Evolutionary conservation across 53 echinoderm and acorn worm species (phyloP), one percentile per base, ranked within the genome.

Genomic region (Actinopyga echinites): DNA sequence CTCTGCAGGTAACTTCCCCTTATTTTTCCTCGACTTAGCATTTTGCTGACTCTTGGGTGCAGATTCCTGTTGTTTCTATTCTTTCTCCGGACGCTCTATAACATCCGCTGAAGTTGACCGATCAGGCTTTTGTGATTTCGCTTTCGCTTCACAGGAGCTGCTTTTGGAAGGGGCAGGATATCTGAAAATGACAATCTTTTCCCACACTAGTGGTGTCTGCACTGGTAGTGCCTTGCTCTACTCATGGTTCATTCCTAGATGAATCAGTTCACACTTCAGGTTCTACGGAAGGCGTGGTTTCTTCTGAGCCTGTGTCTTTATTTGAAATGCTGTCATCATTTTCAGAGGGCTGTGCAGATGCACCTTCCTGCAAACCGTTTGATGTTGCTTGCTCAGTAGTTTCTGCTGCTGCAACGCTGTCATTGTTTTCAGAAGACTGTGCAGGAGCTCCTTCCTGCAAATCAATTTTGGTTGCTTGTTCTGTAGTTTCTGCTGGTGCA

Each of bases 401-500:
- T 44, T 7, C 11, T 9, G 44, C 44, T 44, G 44, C 10, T 44
- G 44, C 44, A 13, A 44, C 44, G 44, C 44, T 44, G 44, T 44
- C 44, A 44, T 44, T 13, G 12, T 44, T 44, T 44, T 11, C 44
- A 44, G 44, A 44, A 44, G 44, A 44, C 44, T 44, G 3, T 44
- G 44, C 10, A 1, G 44, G 44, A 11, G 44, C 44, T 44, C 44
- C 44, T 44, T 44, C 44, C 44, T 44, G 44, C 11, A 44, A 44
- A 44, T 44, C 3, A 29, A 60, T 60, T 29, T 8, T 60, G 49
- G 29, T 82, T 35, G 65, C 53, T 17, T 66, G 65, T 53, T 83
- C 83, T 15, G 56, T 83, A 31, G 35, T 45, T 66, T 67, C 55
- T 38, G 79, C 60, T 26, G 64, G 78, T 9, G 79, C 34, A 52